Conservation (phyloP, 2,888 invertebrate species). For the Papilio gigon region DNA sequence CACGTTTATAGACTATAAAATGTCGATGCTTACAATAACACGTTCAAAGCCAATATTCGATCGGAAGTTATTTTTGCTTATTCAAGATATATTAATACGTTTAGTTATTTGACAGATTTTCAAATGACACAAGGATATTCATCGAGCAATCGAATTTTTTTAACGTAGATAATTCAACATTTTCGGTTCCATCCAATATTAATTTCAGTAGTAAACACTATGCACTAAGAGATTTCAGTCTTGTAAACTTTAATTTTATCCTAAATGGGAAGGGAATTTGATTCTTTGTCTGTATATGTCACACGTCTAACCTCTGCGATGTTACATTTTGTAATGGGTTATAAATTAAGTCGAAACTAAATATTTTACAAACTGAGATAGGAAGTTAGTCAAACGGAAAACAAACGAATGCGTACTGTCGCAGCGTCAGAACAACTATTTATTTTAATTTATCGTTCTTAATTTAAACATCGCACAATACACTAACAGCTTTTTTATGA, state of each 20-base stretch:
- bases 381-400: conserved; percentile 16
- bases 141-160: too few relatives aligned
- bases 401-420: neutral
- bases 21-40: neutral
- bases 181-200: too few relatives aligned
- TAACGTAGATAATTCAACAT: too few relatives aligned
- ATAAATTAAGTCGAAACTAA: conserved; percentile 24
- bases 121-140: too few relatives aligned
- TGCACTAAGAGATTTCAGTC: too few relatives aligned
- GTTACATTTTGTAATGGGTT: neutral
- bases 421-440: conserved; percentile 9
- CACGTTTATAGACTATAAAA: conserved; percentile 4
- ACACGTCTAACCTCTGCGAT: neutral
- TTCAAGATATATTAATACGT: too few relatives aligned
- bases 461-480: conserved; percentile 37
- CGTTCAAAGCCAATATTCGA: neutral
- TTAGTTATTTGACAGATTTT: too few relatives aligned
- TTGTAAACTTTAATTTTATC: too few relatives aligned
- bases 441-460: conserved; percentile 36
- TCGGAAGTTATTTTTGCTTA: neutral
- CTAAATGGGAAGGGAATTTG: too few relatives aligned
- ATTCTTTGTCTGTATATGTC: too few relatives aligned
- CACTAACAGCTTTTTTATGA: conserved; percentile 39
- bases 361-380: conserved; percentile 31
- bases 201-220: too few relatives aligned